Base-by-base conservation (phyloP, 1,140 invertebrate species). In the Drosophila yakuba region DNA sequence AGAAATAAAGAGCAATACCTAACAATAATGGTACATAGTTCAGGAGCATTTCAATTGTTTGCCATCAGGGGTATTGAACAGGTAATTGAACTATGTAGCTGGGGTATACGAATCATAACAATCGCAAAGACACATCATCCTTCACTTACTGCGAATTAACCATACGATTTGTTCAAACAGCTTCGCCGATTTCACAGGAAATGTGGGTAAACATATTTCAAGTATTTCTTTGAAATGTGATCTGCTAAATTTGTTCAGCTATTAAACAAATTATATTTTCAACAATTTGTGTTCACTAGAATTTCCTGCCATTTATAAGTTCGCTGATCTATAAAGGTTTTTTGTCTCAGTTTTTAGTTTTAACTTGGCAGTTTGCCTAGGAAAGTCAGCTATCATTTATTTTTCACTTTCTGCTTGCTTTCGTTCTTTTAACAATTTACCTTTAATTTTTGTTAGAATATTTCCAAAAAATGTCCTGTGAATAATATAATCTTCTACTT, bases 61-160 rank as follows among this genome's bases (percentile, higher is more conserved):
- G 50, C 43, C 67, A 35, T 50, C 67, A 23, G 48, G 36, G 45
- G 63, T 55, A 47, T 32, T 23, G 23, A 62, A 36, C 44, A 57
- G 72, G 57, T 64, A 74, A 64, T 38, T 74, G 69, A 74, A 74
- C 71, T 63, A 44, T 62, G 15, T 20, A 8, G 11, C 3, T 20
- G 10, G 4, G 35, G 35, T 54, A 50, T 63, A 48, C 44, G 39
- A 50, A 56, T 45, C 15, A 39, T 43, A 50, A 59, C 36, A 58
- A 35, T 55, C 50, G 55, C 15, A 17, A 2, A 32, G 25, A n/a
- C 38, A 57, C 51, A 15, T 25, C 25, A 35, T 48, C 35, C 51
- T 43, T n/a, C 28, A 74, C 23, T 50, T 17, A 63, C 15, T 47
- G 15, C 28, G 5, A 62, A 50, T 71, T 71, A 50, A 25, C n/a